A percentile compares a stretch with the other conserved stretches of the same genome.
Evolutionary conservation across 2,888 invertebrate genomes (phyloP).

Genomic region (Alloplasta piceator): DNA sequence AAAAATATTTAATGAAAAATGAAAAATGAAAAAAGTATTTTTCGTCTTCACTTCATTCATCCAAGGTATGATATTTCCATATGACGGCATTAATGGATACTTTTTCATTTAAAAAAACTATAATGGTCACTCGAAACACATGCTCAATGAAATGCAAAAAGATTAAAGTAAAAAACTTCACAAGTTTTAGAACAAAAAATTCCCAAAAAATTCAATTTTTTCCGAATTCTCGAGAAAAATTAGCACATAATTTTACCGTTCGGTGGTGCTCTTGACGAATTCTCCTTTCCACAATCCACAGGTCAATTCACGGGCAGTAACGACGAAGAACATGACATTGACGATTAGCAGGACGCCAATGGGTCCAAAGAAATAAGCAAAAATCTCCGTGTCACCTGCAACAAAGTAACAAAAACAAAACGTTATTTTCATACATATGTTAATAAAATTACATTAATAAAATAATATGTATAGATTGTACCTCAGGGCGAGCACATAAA

Average conservation of each 20-base stretch:
- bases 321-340: conserved; percentile 91
- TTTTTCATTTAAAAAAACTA: too few species aligned
- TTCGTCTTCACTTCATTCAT: too few species aligned
- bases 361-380: conserved; percentile 94
- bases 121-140: too few species aligned
- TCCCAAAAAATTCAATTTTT: background rate
- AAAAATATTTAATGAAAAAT: background rate
- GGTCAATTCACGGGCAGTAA: conserved; percentile 93
- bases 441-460: background rate
- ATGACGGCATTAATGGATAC: too few species aligned
- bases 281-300: conserved; percentile 95
- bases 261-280: conserved; percentile 93
- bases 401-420: conserved; percentile 63
- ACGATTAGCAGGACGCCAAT: conserved; percentile 91
- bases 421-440: background rate
- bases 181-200: background rate
- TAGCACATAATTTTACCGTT: conserved; percentile 84
- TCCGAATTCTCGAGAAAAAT: too few species aligned
- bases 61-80: too few species aligned
- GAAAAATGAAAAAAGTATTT: background rate
- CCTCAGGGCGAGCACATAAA: background rate
- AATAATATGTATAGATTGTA: background rate
- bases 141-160: too few species aligned
- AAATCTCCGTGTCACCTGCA: conserved; percentile 90
- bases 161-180: background rate